Conservation (phyloP, 2,888 invertebrate genomes). For the Sphinx pinastri region DNA sequence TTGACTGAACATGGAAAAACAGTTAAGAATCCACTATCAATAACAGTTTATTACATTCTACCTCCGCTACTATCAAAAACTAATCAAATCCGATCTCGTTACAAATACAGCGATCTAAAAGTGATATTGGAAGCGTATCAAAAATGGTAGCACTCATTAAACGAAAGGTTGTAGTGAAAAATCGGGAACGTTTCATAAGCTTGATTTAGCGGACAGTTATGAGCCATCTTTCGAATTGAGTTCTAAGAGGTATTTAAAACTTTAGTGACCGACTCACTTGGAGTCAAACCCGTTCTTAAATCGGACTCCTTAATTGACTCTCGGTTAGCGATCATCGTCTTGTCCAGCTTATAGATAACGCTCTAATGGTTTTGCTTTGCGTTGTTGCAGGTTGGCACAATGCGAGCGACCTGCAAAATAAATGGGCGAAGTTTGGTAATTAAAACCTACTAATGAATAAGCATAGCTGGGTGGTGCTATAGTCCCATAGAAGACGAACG, state of each 20-base stretch:
- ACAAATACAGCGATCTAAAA: conserved; percentile 3
- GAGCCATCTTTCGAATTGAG: conserved; percentile 56
- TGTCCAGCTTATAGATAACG: conserved; percentile 11
- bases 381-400: not conserved
- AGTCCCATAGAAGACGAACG: too few relatives aligned
- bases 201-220: conserved; percentile 62
- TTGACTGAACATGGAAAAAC: not conserved
- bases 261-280: not conserved
- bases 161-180: conserved; percentile 50
- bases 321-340: conserved; percentile 41
- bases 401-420: not conserved
- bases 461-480: too few relatives aligned
- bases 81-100: conserved; percentile 21
- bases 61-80: not conserved
- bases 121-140: conserved; percentile 29
- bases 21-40: not conserved
- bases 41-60: not conserved
- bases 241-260: conserved; percentile 42
- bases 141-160: conserved; percentile 32
- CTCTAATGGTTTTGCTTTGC: conserved; percentile 17
- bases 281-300: conserved; percentile 46
- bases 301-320: conserved; percentile 56
- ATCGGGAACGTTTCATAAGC: conserved; percentile 53
- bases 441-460: too few relatives aligned
- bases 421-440: not conserved